Conservation (phyloP, 2,113 vertebrate genomes). For the Mugil cephalus region DNA sequence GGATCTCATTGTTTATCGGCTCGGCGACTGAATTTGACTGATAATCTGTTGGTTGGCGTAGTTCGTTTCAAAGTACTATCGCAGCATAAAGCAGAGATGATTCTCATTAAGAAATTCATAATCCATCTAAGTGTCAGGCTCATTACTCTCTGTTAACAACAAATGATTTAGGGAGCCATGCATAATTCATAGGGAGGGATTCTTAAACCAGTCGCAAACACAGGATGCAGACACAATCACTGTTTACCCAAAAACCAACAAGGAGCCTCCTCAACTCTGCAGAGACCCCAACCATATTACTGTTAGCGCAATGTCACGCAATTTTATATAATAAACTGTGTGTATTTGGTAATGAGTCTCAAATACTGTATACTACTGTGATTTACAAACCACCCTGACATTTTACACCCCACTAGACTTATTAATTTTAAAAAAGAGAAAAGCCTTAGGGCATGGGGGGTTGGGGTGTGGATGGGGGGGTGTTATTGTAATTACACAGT, state of each 20-base stretch:
- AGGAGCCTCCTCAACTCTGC: slow-evolving; percentile 14
- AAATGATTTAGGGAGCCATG: slow-evolving; percentile 67
- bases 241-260: slow-evolving; percentile 46
- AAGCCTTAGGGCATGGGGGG: slow-evolving; percentile 42
- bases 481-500: slow-evolving; percentile 35
- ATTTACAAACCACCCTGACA: slow-evolving; percentile 9
- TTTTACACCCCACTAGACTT: slow-evolving; percentile 42
- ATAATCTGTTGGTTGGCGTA: slow-evolving; percentile 1
- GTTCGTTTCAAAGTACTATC: neutral
- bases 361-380: slow-evolving; percentile 14
- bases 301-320: neutral
- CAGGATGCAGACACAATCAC: slow-evolving; percentile 41
- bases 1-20: neutral
- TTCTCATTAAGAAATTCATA: slow-evolving; percentile 57
- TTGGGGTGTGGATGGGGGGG: too few relatives aligned
- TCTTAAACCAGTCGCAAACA: slow-evolving; percentile 43
- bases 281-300: slow-evolving; percentile 14
- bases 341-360: slow-evolving; percentile 18
- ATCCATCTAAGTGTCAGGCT: slow-evolving; percentile 47
- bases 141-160: slow-evolving; percentile 73
- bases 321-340: neutral
- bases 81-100: slow-evolving; percentile 28
- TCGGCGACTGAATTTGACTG: slow-evolving; percentile 1
- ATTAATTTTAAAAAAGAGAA: slow-evolving; percentile 42
- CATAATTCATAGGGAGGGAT: slow-evolving; percentile 60